Evolutionary conservation across 2,113 vertebrate genomes (phyloP), one percentile per base, ranked within the genome.

Genomic region (Cygnus buccinator): DNA sequence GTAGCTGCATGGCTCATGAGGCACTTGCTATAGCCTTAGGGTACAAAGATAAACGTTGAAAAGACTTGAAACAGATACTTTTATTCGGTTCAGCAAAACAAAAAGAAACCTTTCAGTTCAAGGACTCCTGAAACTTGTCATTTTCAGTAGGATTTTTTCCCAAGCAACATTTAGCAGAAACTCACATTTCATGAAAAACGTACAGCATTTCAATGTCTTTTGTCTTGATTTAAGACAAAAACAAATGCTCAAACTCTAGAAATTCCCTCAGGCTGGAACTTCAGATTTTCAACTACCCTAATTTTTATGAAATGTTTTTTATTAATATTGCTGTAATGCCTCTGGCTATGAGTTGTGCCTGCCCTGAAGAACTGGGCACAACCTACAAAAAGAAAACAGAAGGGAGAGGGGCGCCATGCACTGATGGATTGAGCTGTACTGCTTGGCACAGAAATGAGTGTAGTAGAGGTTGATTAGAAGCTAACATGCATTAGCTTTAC

Each of bases 201-300:
- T 57, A 55, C 14, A 59, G 13, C 43, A 61, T 84, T 92, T 94
- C 43, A 89, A 61, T 79, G 33, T 71, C 46, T 88, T 93, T 93
- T 67, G 21, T 63, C 72, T 88, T 84, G 59, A 52, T 96, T 88
- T 62, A 44, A 39, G 93, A 75, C 75, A 74, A 93, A 95, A 94
- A 71, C 28, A 86, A 71, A 74, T 85, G 59, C 15, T 74, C 23
- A 63, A 88, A 90, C 67, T 77, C 52, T 90, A 81, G 65, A 84
- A 95, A 71, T 83, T 55, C 85, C 90, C 83, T 77, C 39, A 54
- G 83, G 90, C 79, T 46, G 39, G 13, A 86, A 81, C 48, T 81
- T 90, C 50, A 54, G n/a, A 43, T 84, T 94, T 88, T 84, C 59
- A 61, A 31, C 6, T 1, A 67, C 43, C 61, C 43, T 93, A 39